Evolutionary conservation across 2,113 vertebrate species (phyloP), one percentile per base, ranked within the genome.

Genomic region (Ammospiza nelsoni): DNA sequence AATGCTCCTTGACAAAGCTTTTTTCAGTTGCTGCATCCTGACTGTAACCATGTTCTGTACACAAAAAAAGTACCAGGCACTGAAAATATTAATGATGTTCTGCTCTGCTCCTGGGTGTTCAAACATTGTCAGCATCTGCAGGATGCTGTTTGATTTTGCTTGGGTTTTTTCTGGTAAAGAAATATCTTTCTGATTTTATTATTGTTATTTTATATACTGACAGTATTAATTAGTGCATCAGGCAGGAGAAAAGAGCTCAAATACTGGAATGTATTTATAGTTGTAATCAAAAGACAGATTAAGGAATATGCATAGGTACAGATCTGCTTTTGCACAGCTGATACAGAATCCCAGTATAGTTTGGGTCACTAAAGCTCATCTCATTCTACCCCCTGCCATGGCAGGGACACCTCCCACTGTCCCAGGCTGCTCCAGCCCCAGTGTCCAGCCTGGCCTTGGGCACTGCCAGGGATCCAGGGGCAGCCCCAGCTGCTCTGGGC

Each of bases 391-490:
- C 10, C 10, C 15, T n/a, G 23, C 46, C 16, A 24, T 29, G 39
- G 10, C 54, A 29, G 16, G 54, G 52, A 52, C 23, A 20, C 19
- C 44, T 74, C 0, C 18, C 61, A 21, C 37, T 33, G 9, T 23
- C 10, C 44, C 44, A 81, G 37, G 77, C 39, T 33, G 33, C 68
- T 67, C 68, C 1, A 54, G 23, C 8, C 44, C 77, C 18, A 84
- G 0, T 48, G 5, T 11, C 59, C 44, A 74, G 0, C 37, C 37
- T 74, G 77, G 9, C 37, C 27, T 81, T 52, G 61, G 52, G 0
- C 68, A 66, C 37, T 89, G 19, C 59, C 52, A 74, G 68, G 59
- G 77, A 74, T 73, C 31, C 73, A 77, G 76, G 59, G 59, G 27
- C 59, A 88, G 67, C 86, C 76, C 2, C 76, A 88, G 67, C 67